Evolutionary conservation across 2,797 vertebrate genomes (phyloP), one percentile per base, ranked within the genome.

Genomic region (Anas capensis): DNA sequence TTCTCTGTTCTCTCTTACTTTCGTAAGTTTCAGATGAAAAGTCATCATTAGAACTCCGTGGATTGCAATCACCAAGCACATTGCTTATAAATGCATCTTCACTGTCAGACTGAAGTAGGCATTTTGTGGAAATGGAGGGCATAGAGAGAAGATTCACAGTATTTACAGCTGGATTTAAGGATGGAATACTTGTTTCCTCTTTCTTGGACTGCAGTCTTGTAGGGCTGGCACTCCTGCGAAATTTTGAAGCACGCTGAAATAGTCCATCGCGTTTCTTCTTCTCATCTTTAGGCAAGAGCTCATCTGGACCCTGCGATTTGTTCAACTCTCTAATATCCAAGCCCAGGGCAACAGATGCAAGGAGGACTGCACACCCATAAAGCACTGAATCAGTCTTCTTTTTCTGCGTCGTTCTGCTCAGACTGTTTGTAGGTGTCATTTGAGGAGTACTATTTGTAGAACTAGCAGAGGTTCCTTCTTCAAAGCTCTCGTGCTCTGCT

Each of bases 321-420:
- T 98, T 97, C 8, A 98, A 97, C 82, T 99, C 98, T 31, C 99
- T 97, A 20, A 99, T 96, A 79, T 99, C 99, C 11, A 98, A 98
- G 40, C 99, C 99, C 38, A 99, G 97, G 31, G 98, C 98, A n/a
- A 99, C 97, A 0, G 99, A 99, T 0, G 99, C 99, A 89, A 99
- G 98, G 71, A 99, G 90, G 6, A 98, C 96, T 36, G 98, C 98
- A 65, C 99, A 99, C 46, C 98, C 97, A 9, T 98, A 98, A 83
- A 99, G 94, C 34, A 98, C 98, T 0, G 98, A 96, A 93, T 99
- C 99, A 0, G 98, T 99, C 95, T 97, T 98, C 65, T 98, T 98
- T 31, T 97, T 98, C 65, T 97, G 97, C 3, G 97, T 76, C 0
- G 97, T 78, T 81, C 98, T 97, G 95, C 98, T 98, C 84, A 98